Base-by-base conservation (phyloP, 2,113 vertebrate species). In the Cranoglanis bouderius region DNA sequence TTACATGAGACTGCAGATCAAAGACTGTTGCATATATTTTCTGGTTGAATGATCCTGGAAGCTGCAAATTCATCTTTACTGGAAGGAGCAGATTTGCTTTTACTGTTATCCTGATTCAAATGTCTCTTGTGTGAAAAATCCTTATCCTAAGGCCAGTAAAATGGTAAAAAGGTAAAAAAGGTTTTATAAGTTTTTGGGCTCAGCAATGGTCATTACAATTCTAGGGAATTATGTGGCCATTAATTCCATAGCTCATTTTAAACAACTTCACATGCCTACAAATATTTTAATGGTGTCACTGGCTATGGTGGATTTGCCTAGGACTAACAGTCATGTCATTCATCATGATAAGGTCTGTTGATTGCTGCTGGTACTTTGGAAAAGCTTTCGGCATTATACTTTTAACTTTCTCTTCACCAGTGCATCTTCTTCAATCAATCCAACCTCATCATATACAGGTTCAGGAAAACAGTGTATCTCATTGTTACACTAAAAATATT, bases 81-180 rank as follows among this genome's bases (percentile, higher is more conserved):
- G 5, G 18, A 90, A 67, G 35, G 53, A 53, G 38, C 32, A 7
- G 4, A 46, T 80, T 21, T 40, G 7, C 9, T 24, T 24, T 21
- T 90, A 94, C 16, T 95, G 94, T 89, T 96, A 93, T 2, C 84
- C 93, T 78, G 61, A 53, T 24, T 70, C 82, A 5, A 96, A 96
- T 12, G 88, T 89, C 16, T 96, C 95, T 75, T 95, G 96, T 57
- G 40, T 88, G 29, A 94, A 93, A 90, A 92, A 83, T 1, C 16
- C 91, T 35, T 89, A 93, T 38, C 67, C 91, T 7, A 85, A 90
- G 0, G 77, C 87, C 0, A 2, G 91, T 84, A 93, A 92, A 75
- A 0, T 93, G 65, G 82, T 75, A 35, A 49, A 49, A 49, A 49
- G 9, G 46, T 49, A 72, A 35, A 49, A 49, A 49, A 49, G 9